phyloP scores from a whole-genome alignment of 2,797 vertebrate genomes.

The Cuniculus paca region DNA sequence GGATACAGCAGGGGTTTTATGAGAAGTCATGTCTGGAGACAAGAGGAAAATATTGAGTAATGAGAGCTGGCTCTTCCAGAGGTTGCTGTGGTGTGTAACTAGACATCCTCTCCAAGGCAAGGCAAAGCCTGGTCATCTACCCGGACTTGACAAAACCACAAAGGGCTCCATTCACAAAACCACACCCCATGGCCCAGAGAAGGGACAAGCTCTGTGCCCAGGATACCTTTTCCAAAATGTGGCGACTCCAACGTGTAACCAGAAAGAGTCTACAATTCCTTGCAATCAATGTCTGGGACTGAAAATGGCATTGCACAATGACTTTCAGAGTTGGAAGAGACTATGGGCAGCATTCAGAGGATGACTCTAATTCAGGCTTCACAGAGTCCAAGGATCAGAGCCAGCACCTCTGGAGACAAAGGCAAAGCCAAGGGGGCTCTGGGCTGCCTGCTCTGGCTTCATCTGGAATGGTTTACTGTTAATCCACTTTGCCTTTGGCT shows the following conservation, averaged over 20 bases:
- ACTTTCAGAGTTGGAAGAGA: conserved; percentile 26
- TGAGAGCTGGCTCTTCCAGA: conserved; percentile 72
- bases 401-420: not conserved
- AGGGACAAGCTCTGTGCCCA: not conserved
- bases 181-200: not conserved
- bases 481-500: conserved; percentile 13
- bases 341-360: not conserved
- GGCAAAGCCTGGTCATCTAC: conserved; percentile 74
- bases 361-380: not conserved
- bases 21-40: conserved; percentile 81
- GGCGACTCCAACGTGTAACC: conserved; percentile 41
- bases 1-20: conserved; percentile 82
- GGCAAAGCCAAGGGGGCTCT: not conserved
- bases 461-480: not conserved
- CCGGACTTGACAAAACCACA: conserved; percentile 59
- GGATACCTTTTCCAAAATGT: conserved; percentile 72
- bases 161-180: conserved; percentile 74
- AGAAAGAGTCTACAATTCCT: conserved; percentile 56
- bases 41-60: conserved; percentile 87
- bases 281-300: conserved; percentile 50
- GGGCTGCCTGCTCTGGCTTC: not conserved
- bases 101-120: conserved; percentile 24
- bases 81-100: conserved; percentile 77
- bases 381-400: not conserved
- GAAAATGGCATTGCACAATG: conserved; percentile 8